These are phyloP conservation scores for Quadriops clusia DNA, from an alignment of 2,888 invertebrate genomes.

Conservation along the genomic window DNA sequence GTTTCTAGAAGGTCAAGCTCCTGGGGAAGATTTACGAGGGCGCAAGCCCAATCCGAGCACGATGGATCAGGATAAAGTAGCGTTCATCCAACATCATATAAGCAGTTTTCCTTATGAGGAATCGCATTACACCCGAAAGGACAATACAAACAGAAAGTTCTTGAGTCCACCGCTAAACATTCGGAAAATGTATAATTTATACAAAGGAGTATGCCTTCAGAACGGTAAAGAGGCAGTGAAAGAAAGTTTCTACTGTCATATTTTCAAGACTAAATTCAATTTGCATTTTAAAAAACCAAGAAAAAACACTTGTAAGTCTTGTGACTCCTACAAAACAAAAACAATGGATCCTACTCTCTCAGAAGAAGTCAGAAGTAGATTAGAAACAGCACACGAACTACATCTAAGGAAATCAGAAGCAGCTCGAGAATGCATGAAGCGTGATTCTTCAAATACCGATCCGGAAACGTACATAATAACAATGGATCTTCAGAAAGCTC, in stretches of 20 bases:
- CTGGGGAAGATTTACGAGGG: slow-evolving; percentile 3
- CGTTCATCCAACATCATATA: neutral
- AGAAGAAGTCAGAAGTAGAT: neutral
- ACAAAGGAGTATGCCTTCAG: slow-evolving; percentile 1
- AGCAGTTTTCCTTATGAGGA: slow-evolving; percentile 1
- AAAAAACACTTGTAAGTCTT: slow-evolving; percentile 3
- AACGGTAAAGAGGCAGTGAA: slow-evolving; percentile 1
- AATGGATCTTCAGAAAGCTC: slow-evolving; percentile 4
- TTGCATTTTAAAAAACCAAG: slow-evolving; percentile 2
- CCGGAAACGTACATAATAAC: slow-evolving; percentile 1
- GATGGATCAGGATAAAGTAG: slow-evolving; percentile 1
- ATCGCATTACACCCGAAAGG: slow-evolving; percentile 2
- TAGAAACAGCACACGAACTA: slow-evolving; percentile 2
- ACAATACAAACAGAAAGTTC: slow-evolving; percentile 1
- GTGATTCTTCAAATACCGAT: slow-evolving; percentile 3
- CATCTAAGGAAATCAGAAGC: neutral
- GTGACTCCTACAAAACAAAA: slow-evolving; percentile 1
- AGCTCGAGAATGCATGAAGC: slow-evolving; percentile 1
- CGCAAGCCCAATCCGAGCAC: slow-evolving; percentile 1
- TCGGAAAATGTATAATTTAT: slow-evolving; percentile 2
- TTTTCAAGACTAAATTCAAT: slow-evolving; percentile 3
- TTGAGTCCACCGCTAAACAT: slow-evolving; percentile 2
- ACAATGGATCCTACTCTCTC: slow-evolving; percentile 1
- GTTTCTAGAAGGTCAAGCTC: slow-evolving; percentile 2
- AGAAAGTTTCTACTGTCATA: slow-evolving; percentile 2